A percentile compares a stretch with the other conserved stretches of the same genome.
Conservation (phyloP, 2,888 invertebrate genomes). For the Hirudinaria manillensis region DNA sequence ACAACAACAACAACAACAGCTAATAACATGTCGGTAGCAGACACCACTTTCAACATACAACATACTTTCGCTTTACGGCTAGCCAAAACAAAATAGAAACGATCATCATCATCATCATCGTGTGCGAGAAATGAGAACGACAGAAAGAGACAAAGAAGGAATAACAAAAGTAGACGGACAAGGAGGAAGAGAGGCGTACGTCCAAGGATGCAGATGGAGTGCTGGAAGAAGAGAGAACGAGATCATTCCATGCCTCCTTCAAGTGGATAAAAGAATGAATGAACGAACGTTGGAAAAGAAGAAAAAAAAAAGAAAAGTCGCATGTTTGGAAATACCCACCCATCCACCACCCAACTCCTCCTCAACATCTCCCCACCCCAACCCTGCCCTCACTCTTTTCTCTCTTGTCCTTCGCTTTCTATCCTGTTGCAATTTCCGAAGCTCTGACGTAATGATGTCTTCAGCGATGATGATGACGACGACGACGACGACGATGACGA, state of each 20-base stretch:
- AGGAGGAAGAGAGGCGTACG: background rate
- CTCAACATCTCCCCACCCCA: too few species aligned
- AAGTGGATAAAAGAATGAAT: background rate
- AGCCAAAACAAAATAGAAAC: too few species aligned
- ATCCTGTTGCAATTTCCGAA: too few species aligned
- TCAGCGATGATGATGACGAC: background rate
- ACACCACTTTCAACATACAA: too few species aligned
- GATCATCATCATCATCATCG: too few species aligned
- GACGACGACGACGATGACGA: slow-evolving; percentile 5
- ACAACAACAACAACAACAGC: too few species aligned
- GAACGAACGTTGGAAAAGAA: background rate
- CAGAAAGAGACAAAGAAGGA: background rate
- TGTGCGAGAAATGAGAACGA: background rate
- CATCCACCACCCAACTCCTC: too few species aligned
- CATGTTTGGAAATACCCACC: background rate
- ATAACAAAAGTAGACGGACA: background rate
- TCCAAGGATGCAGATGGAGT: background rate
- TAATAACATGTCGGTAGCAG: too few species aligned
- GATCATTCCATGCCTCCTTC: background rate
- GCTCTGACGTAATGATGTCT: background rate
- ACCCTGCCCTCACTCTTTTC: too few species aligned
- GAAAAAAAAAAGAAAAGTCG: background rate
- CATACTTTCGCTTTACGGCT: too few species aligned
- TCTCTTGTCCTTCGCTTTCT: too few species aligned
- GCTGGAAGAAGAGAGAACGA: background rate